Base-by-base conservation (phyloP, 64 coral and sea anemone species). In the Trachythela sp. region DNA sequence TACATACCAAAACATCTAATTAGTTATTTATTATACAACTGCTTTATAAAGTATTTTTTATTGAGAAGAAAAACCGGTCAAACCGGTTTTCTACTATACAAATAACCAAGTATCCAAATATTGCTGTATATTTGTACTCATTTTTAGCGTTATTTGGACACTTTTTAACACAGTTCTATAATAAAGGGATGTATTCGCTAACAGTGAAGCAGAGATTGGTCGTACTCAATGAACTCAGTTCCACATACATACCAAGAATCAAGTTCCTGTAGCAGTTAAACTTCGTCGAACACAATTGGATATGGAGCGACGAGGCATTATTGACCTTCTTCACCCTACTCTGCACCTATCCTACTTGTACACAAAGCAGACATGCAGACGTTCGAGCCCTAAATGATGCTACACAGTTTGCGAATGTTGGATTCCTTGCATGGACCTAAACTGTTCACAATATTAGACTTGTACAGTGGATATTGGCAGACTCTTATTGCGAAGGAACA, bases 371-470 rank as follows among this genome's bases (percentile, higher is more conserved):
- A 84, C 75, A 72, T 38, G 80, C 80, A 84, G 77, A 84, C 59
- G 54, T 58, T 84, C 14, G 89, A 48, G 87, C 36, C 1, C 88
- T 90, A 0, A 90, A 84, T 8, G 14, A 84, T 90, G 88, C 35
- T 17, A 84, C 51, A 2, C 77, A 18, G 33, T 84, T 2, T 5
- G 48, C 11, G 48, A 90, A 83, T 89, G 88, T n/a, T n/a, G 1
- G 72, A 83, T 36, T 89, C 71, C 88, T 17, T 83, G 18, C 88
- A 89, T 14, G 30, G 26, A 26, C 37, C 68, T 5, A 10, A 15
- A 13, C 34, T 54, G 30, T 90, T 90, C 60, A 90, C 88, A 48
- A 42, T 70, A 41, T 45, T 90, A 54, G 48, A 90, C 42, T 90
- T 90, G 48, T 58, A 39, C 41, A 84, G 75, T 10, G 88, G 88